Base-by-base conservation (phyloP, 2,113 vertebrate genomes). In the Galbula dea region DNA sequence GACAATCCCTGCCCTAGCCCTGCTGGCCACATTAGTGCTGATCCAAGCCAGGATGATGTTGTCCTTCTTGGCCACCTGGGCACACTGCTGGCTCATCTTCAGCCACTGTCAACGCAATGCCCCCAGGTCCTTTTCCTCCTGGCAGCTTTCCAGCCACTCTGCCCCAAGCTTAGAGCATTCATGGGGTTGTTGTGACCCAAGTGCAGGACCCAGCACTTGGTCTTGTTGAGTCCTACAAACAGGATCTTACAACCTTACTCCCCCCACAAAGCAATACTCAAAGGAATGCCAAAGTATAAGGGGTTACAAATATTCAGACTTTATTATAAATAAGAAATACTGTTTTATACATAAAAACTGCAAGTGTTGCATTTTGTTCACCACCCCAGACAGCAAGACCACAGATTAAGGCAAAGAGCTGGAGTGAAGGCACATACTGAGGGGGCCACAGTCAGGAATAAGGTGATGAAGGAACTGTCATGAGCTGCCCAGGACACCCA, bases 301-400 rank as follows among this genome's bases (percentile, higher is more conserved):
- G 95, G 97, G 97, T 98, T 98, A 98, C 98, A 98, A 98, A 99
- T 98, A 99, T 98, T 98, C 97, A 97, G 97, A 98, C 98, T 98
- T 98, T 98, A 99, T 99, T 98, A 99, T 99, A 99, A 99, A 98
- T 99, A 99, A 99, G 97, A 98, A 99, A 99, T 98, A 99, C 99
- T 99, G 98, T 98, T 98, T 98, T 98, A 98, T 98, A 99, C 98
- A 99, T 98, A 98, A 97, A 98, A 98, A 97, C 96, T 97, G 97
- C 96, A 97, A 97, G 97, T 98, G 98, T 98, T 98, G 97, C 97
- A 96, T 97, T 98, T 97, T 97, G 94, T 97, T 98, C 95, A 96
- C 95, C 65, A 83, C 97, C 96, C 94, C 91, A 93, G 96, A 97
- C 91, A 97, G 97, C 96, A 94, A 97, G 97, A 96, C 94, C 87